Base-by-base conservation (phyloP, 2,888 invertebrate species). In the Drosophila pseudotalamancana region DNA sequence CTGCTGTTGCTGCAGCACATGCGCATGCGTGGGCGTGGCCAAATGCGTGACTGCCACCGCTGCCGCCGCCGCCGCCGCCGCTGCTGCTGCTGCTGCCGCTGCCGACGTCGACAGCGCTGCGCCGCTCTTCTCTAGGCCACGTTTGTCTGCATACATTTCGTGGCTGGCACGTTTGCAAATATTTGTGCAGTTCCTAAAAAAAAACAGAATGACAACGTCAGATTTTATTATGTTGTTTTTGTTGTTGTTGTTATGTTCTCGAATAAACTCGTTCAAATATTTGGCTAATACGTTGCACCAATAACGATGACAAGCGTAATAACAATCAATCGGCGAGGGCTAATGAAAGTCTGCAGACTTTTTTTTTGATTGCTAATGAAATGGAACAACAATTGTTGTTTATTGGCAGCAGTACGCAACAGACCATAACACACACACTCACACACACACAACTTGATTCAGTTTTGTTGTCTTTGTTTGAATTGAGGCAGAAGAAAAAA, bases 111-210 rank as follows among this genome's bases (percentile, higher is more conserved):
- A 77, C 54, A 88, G 61, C 46, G 72, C 50, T 40, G 84, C 59
- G 62, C 69, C 69, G 9, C 73, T 55, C 67, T 84, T 84, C 55
- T 84, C 83, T 62, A 85, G 56, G 66, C 80, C 77, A 73, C 80
- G 86, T 80, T 84, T 84, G 72, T 84, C 83, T 49, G 86, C 80
- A 68, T 84, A 84, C 83, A 84, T 84, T 60, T 77, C 73, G 81
- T 59, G 48, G 64, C 55, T 60, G 56, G 46, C 81, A 80, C 81
- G 75, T 80, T 76, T 51, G 76, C 69, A 71, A 84, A 78, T 81
- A 78, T 81, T 76, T 78, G 71, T 53, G 60, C 45, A 65, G 67
- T 61, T 70, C 60, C 80, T 81, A 62, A 77, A 83, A 77, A 83
- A 77, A 42, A 55, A 21, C 18, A 66, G 53, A 65, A 60, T 55